Conservation (phyloP, 2,888 invertebrate genomes). For the Eupithecia pulchellata region DNA sequence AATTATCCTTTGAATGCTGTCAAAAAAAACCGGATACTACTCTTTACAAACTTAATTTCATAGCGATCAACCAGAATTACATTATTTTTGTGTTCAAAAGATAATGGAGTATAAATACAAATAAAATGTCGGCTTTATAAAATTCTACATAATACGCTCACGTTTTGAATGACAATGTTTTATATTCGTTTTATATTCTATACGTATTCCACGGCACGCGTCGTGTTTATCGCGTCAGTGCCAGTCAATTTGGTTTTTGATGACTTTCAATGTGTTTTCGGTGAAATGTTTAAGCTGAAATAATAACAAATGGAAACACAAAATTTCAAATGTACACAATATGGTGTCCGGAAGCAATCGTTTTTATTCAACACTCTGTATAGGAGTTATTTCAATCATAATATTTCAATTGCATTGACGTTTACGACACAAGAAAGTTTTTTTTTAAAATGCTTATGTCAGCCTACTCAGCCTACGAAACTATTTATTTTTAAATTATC, state of each 20-base stretch:
- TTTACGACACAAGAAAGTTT: too few species aligned
- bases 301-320: neutral
- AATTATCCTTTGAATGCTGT: too few species aligned
- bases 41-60: neutral
- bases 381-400: too few species aligned
- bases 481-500: too few species aligned
- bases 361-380: neutral
- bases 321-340: neutral
- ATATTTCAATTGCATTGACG: too few species aligned
- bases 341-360: neutral
- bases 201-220: constrained; percentile 1
- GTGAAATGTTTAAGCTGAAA: neutral
- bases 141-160: neutral
- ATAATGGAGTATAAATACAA: neutral
- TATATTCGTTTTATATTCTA: neutral
- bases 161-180: neutral
- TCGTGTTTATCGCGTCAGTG: neutral
- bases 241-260: constrained; percentile 6
- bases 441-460: too few species aligned
- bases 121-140: constrained; percentile 8
- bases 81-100: neutral
- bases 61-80: neutral
- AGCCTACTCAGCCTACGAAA: too few species aligned
- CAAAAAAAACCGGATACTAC: neutral
- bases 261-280: neutral